Conservation (phyloP, 2,113 vertebrate genomes). For the Callipepla squamata region DNA sequence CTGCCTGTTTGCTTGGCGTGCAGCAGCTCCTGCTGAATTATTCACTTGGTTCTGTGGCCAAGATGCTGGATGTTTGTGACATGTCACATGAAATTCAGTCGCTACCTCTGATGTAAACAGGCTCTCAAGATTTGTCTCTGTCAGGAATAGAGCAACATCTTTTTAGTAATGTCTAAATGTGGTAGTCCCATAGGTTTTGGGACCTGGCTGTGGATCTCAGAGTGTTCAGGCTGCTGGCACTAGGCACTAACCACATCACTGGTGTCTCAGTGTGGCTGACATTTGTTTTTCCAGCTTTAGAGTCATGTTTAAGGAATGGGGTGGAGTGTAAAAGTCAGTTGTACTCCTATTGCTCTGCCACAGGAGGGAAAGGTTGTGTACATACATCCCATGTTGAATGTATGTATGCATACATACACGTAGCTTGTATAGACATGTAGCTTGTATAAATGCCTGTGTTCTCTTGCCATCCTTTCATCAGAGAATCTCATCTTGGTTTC, state of each 20-base stretch:
- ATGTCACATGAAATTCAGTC: neutral
- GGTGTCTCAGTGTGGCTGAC: neutral
- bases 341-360: neutral
- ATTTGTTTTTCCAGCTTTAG: neutral
- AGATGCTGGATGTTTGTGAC: neutral
- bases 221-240: neutral
- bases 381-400: neutral
- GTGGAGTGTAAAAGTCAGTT: neutral
- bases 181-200: accelerated
- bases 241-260: no score
- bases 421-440: neutral
- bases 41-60: conserved; percentile 1
- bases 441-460: neutral
- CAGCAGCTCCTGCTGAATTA: conserved; percentile 30
- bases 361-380: neutral
- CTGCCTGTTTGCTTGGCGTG: conserved; percentile 42
- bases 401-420: neutral
- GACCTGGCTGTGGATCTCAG: neutral
- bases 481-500: neutral
- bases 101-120: neutral
- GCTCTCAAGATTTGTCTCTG: neutral
- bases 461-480: neutral
- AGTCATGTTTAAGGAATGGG: neutral
- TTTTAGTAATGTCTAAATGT: neutral
- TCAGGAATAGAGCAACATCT: neutral